Conservation (phyloP, 2,113 vertebrate genomes). For the Corythoichthys haematopterus region DNA sequence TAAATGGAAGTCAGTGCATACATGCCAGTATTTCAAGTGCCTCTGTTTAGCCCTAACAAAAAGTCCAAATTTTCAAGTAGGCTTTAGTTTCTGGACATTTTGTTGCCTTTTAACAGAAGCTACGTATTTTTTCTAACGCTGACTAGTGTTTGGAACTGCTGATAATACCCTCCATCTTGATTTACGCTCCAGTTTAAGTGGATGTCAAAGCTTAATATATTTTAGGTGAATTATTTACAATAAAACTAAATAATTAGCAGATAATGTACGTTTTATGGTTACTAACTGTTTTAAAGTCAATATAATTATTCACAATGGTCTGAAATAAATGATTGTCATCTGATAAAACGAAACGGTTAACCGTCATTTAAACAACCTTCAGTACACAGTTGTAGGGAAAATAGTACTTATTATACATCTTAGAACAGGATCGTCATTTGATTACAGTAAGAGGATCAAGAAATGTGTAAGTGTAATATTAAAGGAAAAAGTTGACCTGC, state of each 20-base stretch:
- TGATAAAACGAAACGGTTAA: background rate
- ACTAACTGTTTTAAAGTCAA: background rate
- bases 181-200: background rate
- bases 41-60: background rate
- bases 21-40: background rate
- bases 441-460: background rate
- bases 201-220: background rate
- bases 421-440: too few relatives aligned
- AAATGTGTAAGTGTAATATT: background rate
- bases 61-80: background rate
- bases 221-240: background rate
- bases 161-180: background rate
- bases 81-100: background rate
- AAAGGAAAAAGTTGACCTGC: background rate
- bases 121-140: background rate
- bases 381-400: background rate
- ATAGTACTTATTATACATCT: background rate
- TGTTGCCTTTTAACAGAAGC: background rate
- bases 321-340: background rate
- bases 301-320: background rate
- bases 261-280: background rate
- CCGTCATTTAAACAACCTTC: background rate
- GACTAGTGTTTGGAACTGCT: background rate
- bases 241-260: background rate
- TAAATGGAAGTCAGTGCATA: background rate